Evolutionary conservation across 2,888 invertebrate species (phyloP), one percentile per base, ranked within the genome.

Genomic region (Cordilura impudica): DNA sequence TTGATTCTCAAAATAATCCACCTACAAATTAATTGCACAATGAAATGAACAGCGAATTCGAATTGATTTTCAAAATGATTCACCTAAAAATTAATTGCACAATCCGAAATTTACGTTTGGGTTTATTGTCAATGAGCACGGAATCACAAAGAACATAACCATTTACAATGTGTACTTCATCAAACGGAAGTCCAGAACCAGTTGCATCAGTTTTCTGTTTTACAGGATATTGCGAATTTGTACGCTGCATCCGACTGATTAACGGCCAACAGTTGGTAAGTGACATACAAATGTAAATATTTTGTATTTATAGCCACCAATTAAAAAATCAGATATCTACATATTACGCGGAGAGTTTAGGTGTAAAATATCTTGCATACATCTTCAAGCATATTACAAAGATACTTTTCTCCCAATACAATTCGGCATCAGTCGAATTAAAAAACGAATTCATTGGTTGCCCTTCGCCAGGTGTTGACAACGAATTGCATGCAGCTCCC

Each of bases 401-500:
- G 16, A 88, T 93, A 1, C 91, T 94, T 66, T 94, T 94, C 87
- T 91, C 92, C 54, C 88, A 90, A 1, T 92, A 90, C 84, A 94
- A 94, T 86, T 93, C 94, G 2, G 93, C 94, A 67, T 93, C 93
- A 1, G 94, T 93, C 12, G 92, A 92, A 73, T 87, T 91, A 2
- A 93, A 93, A 87, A 90, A 91, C 8, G n/a, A 29, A 0, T 53
- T 51, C 26, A 23, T 26, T 53, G 26, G 21, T 0, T 26, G 53
- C n/a, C 5, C 23, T 26, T n/a, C 53, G 14, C 26, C 14, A 26
- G n/a, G 26, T 1, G 53, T n/a, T 2, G 26, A 14, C 23, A 53
- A 53, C 2, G 26, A 53, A 7, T 53, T 53, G 0, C 26, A 53
- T 8, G 23, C 8, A n/a, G 53, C 53, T 14, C 6, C 29, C 26